A percentile compares a stretch with the other conserved stretches of the same genome.
These are phyloP conservation scores for Orchesella flavescens DNA, from an alignment of 2,888 invertebrate species.

Conservation along the genomic window DNA sequence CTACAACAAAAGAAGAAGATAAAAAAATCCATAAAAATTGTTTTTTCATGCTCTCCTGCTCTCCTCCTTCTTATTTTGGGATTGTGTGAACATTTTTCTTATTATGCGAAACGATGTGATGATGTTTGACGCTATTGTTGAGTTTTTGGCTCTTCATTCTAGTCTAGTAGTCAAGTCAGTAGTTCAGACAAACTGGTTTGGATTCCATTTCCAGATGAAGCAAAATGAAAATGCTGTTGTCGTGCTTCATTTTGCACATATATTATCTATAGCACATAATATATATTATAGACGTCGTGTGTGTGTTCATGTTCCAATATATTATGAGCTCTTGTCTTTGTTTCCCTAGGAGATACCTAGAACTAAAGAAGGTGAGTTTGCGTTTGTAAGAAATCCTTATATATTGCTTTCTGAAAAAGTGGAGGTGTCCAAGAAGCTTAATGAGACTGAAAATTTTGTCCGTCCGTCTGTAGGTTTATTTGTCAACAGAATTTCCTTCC, in stretches of 20 bases:
- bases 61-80: not conserved
- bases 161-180: too few species aligned
- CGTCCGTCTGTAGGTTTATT: too few species aligned
- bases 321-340: too few species aligned
- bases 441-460: too few species aligned
- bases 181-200: too few species aligned
- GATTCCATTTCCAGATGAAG: not conserved
- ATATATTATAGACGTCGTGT: not conserved
- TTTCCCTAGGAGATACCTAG: not conserved
- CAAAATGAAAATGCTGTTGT: not conserved
- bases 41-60: not conserved
- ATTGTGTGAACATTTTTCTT: not conserved
- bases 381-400: not conserved
- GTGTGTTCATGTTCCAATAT: too few species aligned
- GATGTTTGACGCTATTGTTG: too few species aligned
- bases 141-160: too few species aligned
- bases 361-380: not conserved
- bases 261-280: not conserved
- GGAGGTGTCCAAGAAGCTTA: too few species aligned
- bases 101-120: not conserved
- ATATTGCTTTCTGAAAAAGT: not conserved
- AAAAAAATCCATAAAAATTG: slow-evolving; percentile 1
- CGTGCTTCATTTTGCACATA: slow-evolving; percentile 8
- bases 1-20: not conserved
- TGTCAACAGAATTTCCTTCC: too few species aligned